Evolutionary conservation across 2,888 invertebrate genomes (phyloP), one percentile per base, ranked within the genome.

Genomic region (Tinea semifulvella): DNA sequence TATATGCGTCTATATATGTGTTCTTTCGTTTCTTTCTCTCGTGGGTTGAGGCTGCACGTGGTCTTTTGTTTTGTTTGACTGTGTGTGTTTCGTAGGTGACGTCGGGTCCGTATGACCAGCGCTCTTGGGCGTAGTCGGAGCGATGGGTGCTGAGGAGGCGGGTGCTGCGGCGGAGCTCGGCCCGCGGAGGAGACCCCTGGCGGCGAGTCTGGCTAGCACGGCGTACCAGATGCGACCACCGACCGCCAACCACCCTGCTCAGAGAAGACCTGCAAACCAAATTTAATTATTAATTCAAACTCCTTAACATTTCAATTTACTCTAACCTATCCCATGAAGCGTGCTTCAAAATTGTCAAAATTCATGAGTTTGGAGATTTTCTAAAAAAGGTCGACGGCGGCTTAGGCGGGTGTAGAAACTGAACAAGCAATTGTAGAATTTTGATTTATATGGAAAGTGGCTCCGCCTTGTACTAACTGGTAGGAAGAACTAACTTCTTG

Each of bases 161-260:
- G 52, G 76, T 72, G 60, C 81, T 77, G 51, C 82, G 62, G 51
- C 79, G 71, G 50, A 73, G 63, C 55, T 74, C 72, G 56, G 68
- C 62, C 50, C 69, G 69, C 57, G 74, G 68, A 53, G 77, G 61
- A 69, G 71, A 68, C 63, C 53, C 69, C 71, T 63, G 66, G 66
- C 57, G 48, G 56, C 68, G 71, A 56, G 67, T 68, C 61, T 69
- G 71, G 61, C 70, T 74, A 49, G 68, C 63, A 63, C 69, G 70
- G 77, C 69, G 73, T 63, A 66, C 73, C 61, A 71, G 67, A 64
- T 79, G 80, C 67, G 79, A 73, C 70, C 72, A 75, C 74, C 80
- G 77, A 70, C 76, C 80, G 79, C 80, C 79, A 72, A 79, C 77
- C 77, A 79, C 81, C 80, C 79, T 80, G 80, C 81, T 75, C 68